Percentiles rank a stretch among this genome's conserved stretches.
Conservation (phyloP, 1,140 invertebrate genomes). For the Metopolophium dirhodum region DNA sequence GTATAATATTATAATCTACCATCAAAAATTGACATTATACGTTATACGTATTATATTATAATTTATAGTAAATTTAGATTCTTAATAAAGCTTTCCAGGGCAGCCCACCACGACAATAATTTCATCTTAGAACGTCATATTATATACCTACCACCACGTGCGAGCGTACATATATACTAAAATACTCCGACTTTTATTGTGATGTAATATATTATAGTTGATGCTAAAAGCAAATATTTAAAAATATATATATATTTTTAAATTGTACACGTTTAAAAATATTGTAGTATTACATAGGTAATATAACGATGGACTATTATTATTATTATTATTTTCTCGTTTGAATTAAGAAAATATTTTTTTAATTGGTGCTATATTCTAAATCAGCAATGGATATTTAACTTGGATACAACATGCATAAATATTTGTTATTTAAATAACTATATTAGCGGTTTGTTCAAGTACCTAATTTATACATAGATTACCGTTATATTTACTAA, state of each 20-base stretch:
- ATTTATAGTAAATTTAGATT: background rate
- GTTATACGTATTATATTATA: background rate
- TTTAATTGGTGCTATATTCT: conserved; percentile 11
- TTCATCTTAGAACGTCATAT: background rate
- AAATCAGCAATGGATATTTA: background rate
- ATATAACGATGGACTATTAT: background rate
- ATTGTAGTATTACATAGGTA: background rate
- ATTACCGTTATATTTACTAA: background rate
- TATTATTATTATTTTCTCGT: background rate
- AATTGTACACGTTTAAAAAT: background rate
- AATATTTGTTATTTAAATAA: conserved; percentile 2
- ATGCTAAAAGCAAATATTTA: background rate
- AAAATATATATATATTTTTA: background rate
- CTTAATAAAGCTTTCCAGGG: background rate
- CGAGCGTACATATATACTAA: background rate
- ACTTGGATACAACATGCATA: background rate
- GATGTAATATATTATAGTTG: background rate
- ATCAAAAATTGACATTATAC: background rate
- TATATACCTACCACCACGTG: background rate
- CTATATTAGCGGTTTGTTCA: background rate
- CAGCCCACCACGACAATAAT: background rate
- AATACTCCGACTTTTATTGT: background rate
- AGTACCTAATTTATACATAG: conserved; percentile 25
- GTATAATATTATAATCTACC: background rate
- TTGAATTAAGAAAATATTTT: background rate